phyloP scores from a whole-genome alignment of 92 coral and sea anemone genomes.

The Galaxea fascicularis region DNA sequence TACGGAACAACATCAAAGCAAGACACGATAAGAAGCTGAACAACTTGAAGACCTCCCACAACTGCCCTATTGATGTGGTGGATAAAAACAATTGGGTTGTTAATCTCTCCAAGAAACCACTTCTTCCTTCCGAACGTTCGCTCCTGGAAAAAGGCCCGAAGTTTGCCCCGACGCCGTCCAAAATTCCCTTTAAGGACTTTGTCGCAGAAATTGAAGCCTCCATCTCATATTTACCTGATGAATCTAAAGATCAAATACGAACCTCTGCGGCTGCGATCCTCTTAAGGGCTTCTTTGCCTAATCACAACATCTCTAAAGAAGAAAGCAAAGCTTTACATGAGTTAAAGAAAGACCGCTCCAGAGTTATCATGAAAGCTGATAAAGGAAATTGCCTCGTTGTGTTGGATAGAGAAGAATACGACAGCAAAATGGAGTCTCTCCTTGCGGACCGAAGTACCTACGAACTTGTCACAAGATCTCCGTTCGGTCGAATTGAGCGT shows the following conservation, averaged over 20 bases:
- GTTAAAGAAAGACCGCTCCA: too few relatives aligned
- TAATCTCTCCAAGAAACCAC: background rate
- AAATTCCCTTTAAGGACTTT: background rate
- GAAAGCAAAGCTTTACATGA: too few relatives aligned
- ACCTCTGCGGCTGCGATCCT: conserved; percentile 1
- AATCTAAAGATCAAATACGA: background rate
- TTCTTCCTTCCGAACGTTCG: background rate
- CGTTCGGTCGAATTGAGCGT: background rate
- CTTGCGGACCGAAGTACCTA: background rate
- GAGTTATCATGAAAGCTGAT: too few relatives aligned
- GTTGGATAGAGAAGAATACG: too few relatives aligned
- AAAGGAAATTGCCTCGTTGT: too few relatives aligned
- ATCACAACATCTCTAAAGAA: background rate
- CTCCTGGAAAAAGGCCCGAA: too few relatives aligned
- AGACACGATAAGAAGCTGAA: background rate
- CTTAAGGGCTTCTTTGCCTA: background rate
- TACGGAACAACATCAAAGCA: background rate
- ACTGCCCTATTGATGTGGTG: too few relatives aligned
- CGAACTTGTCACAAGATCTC: background rate
- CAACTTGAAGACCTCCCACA: background rate
- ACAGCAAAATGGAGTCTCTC: too few relatives aligned
- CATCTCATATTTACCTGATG: background rate
- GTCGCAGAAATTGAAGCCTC: background rate
- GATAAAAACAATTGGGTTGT: background rate
- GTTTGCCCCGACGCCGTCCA: background rate